phyloP scores from a whole-genome alignment of 2,888 invertebrate species.

The Eledona agricola region DNA sequence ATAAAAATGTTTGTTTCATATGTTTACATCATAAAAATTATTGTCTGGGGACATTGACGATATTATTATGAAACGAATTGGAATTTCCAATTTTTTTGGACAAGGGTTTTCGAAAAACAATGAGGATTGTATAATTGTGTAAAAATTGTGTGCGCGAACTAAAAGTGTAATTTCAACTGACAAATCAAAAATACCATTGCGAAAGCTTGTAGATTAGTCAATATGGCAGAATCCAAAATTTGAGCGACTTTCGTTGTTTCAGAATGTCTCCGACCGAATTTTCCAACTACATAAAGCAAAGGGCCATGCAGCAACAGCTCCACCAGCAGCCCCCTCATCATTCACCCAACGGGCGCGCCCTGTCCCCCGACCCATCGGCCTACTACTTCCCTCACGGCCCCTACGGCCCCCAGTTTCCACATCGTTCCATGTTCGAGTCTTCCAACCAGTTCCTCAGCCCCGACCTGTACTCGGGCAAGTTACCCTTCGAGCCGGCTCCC shows the following conservation, averaged over 20 bases:
- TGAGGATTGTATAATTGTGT: too few species aligned
- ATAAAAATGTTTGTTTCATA: too few species aligned
- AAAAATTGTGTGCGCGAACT: too few species aligned
- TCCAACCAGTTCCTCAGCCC: conserved; percentile 64
- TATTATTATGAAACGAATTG: too few species aligned
- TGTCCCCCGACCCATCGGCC: conserved; percentile 70
- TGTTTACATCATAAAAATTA: too few species aligned
- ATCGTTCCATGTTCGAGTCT: conserved; percentile 67
- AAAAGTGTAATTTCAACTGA: too few species aligned
- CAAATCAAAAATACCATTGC: too few species aligned
- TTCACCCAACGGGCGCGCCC: conserved; percentile 69
- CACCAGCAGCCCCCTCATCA: conserved; percentile 59
- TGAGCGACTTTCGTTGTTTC: conserved; percentile 41
- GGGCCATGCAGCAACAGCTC: conserved; percentile 80
- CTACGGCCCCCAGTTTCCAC: conserved; percentile 65
- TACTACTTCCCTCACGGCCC: conserved; percentile 69
- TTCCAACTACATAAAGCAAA: conserved; percentile 95
- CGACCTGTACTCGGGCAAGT: conserved; percentile 62
- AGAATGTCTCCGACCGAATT: conserved; percentile 98
- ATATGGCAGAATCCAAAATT: too few species aligned
- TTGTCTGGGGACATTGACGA: too few species aligned
- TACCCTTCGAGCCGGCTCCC: conserved; percentile 63
- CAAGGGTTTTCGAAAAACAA: too few species aligned
- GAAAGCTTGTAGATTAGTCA: too few species aligned
- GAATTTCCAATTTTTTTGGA: too few species aligned